Evolutionary conservation across 2,888 invertebrate genomes (phyloP), one percentile per base, ranked within the genome.

Genomic region (Sthenelais limicola): DNA sequence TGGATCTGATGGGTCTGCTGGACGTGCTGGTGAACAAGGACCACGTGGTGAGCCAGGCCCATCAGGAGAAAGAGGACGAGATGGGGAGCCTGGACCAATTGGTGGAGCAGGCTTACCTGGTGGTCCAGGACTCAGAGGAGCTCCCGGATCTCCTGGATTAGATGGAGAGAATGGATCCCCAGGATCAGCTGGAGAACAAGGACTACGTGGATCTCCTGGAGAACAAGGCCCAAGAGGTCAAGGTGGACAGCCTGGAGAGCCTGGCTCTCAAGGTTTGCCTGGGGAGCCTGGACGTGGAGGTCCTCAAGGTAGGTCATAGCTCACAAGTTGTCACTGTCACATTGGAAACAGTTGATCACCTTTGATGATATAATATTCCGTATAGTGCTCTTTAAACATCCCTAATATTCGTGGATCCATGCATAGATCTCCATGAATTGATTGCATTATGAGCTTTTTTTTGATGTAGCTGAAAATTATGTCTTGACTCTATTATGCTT

Each of bases 181-280:
- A 56, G 58, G 68, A 26, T 58, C 48, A 33, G 49, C 32, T 49
- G 73, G 76, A 58, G 66, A 47, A 33, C 51, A 28, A 38, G 76
- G 72, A 18, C 33, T n/a, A 1, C 38, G 43, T 35, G 73, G 73
- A 47, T 51, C 49, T 38, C n/a, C 70, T 52, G 86, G 79, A 47
- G 68, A 71, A 33, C 68, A 68, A 67, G 80, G 79, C 49, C 69
- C 76, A 26, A 52, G 56, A 24, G 80, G 77, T 67, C 70, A 43
- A n/a, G 33, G 47, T 51, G 77, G 77, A 48, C 68, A 48, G 35
- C 47, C 56, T 43, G 78, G 30, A 4, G n/a, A 15, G n/a, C n/a
- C n/a, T n/a, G n/a, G 69, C 32, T 38, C 21, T 9, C 7, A n/a
- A 54, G 69, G 72, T 33, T 35, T 47, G 5, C 30, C 67, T 68